Evolutionary conservation across 2,113 vertebrate species (phyloP).

Genomic region (Uria aalge): DNA sequence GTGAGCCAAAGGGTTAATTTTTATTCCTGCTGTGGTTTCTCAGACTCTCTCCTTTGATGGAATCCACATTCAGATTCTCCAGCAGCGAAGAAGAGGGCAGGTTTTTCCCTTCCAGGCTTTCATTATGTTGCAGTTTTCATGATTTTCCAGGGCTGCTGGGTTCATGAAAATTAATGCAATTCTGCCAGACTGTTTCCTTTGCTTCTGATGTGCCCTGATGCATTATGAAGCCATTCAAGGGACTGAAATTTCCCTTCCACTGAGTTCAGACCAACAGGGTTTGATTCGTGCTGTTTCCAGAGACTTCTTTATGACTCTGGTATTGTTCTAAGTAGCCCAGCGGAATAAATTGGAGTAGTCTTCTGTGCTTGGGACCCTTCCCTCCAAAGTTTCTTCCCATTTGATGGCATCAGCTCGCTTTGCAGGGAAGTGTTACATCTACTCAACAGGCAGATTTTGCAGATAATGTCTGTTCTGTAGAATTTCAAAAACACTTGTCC

Average conservation of each 20-base stretch:
- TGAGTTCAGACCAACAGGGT: slow-evolving; percentile 41
- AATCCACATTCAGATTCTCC: slow-evolving; percentile 62
- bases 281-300: background rate
- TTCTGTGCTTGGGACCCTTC: background rate
- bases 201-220: slow-evolving; percentile 64
- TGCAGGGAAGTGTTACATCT: background rate
- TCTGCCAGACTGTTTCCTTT: slow-evolving; percentile 69
- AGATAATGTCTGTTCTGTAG: background rate
- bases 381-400: background rate
- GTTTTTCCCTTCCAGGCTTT: slow-evolving; percentile 73
- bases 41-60: slow-evolving; percentile 49
- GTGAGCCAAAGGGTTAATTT: slow-evolving; percentile 60
- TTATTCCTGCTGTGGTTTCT: slow-evolving; percentile 13
- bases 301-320: background rate
- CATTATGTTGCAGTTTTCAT: slow-evolving; percentile 73
- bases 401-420: background rate
- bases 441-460: background rate
- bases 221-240: slow-evolving; percentile 67
- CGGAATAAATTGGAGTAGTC: background rate
- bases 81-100: slow-evolving; percentile 67
- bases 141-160: slow-evolving; percentile 69
- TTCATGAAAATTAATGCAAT: slow-evolving; percentile 77
- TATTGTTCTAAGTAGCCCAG: background rate
- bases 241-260: slow-evolving; percentile 52
- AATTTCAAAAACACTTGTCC: background rate